Conservation (phyloP, 2,888 invertebrate species). For the Drosophila vallismaia region DNA sequence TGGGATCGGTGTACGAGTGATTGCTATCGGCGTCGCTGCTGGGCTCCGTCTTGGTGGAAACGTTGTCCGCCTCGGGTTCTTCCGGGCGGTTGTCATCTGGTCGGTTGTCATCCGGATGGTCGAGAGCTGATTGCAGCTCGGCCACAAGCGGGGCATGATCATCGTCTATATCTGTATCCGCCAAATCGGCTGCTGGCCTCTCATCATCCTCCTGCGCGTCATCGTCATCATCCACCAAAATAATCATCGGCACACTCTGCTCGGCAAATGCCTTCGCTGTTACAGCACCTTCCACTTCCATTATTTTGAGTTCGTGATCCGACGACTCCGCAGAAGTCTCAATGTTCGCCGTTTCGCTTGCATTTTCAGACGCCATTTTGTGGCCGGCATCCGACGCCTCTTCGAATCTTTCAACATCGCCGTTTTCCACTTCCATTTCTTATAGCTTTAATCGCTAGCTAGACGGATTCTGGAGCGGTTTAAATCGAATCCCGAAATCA, state of each 20-base stretch:
- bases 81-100: conserved; percentile 18
- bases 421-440: conserved; percentile 14
- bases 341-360: conserved; percentile 1
- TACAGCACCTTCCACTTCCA: conserved; percentile 61
- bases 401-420: not conserved
- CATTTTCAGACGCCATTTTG: conserved; percentile 69
- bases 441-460: not conserved
- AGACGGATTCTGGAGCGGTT: not conserved
- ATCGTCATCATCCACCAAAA: conserved; percentile 57
- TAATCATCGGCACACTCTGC: conserved; percentile 8
- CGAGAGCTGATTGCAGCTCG: conserved; percentile 25
- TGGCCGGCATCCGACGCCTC: conserved; percentile 45
- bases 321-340: conserved; percentile 2
- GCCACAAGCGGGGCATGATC: conserved; percentile 1
- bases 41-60: conserved; percentile 46
- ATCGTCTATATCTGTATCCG: conserved; percentile 41
- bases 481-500: not conserved
- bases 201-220: conserved; percentile 14
- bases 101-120: conserved; percentile 10
- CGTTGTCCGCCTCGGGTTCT: conserved; percentile 36
- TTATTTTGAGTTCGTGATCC: conserved; percentile 60
- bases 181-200: not conserved
- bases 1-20: conserved; percentile 67
- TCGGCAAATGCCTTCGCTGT: not conserved
- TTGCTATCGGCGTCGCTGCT: conserved; percentile 49